Percentiles rank a stretch among this genome's conserved stretches.
Conservation (phyloP, 2,113 vertebrate species). For the Procavia capensis region DNA sequence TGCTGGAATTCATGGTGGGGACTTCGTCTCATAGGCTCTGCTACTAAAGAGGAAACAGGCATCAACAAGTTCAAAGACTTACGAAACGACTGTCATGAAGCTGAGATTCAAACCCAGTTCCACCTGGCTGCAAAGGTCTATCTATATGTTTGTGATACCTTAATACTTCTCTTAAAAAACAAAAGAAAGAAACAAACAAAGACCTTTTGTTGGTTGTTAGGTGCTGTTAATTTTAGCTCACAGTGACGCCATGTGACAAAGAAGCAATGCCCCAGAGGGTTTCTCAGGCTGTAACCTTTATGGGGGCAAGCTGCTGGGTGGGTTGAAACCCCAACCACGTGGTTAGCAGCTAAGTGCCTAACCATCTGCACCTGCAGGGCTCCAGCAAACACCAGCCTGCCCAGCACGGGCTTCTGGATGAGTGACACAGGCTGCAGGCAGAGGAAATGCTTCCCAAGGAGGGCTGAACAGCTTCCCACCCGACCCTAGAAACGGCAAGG, state of each 20-base stretch:
- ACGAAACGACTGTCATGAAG: background rate
- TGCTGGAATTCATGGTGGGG: fast-evolving
- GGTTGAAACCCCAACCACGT: background rate
- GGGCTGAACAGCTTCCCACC: too few species aligned
- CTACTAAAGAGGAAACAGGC: background rate
- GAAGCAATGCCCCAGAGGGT: background rate
- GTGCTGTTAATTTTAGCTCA: background rate
- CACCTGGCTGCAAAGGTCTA: background rate
- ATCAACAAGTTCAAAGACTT: background rate
- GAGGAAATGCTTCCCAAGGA: background rate
- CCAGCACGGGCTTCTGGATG: background rate
- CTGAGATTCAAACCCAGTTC: background rate
- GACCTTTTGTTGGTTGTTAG: background rate
- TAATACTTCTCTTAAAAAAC: background rate
- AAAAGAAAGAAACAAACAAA: too few species aligned
- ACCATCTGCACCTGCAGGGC: background rate
- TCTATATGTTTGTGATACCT: background rate
- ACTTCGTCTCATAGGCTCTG: background rate
- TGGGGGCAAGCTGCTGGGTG: background rate
- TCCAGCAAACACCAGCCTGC: background rate
- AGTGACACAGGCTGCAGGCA: fast-evolving
- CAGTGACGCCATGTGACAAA: background rate
- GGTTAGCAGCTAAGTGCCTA: background rate
- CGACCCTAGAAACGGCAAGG: background rate
- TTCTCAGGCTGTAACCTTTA: background rate